These are phyloP conservation scores for Mamestra brassicae DNA, from an alignment of 2,888 invertebrate species.

Conservation along the genomic window DNA sequence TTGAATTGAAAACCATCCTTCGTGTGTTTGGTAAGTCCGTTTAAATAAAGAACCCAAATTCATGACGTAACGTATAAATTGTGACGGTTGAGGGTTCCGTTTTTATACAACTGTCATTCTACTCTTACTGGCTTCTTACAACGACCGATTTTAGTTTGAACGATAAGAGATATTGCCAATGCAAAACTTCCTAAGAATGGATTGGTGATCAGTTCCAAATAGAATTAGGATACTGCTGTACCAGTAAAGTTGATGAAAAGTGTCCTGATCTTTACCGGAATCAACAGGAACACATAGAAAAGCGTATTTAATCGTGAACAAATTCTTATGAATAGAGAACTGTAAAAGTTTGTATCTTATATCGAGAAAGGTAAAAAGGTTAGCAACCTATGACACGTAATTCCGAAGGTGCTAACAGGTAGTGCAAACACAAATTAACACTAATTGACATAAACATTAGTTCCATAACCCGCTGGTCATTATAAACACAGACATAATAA, in stretches of 20 bases:
- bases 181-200: too few relatives aligned
- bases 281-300: neutral
- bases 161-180: neutral
- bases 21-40: neutral
- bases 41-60: neutral
- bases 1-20: neutral
- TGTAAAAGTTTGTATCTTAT: neutral
- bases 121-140: neutral
- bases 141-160: neutral
- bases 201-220: neutral
- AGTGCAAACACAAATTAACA: constrained; percentile 43
- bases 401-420: constrained; percentile 25
- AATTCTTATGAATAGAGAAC: neutral
- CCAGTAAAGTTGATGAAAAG: neutral
- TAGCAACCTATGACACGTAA: constrained; percentile 1
- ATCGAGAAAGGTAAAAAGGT: neutral
- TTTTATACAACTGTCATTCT: neutral
- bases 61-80: neutral
- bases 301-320: neutral
- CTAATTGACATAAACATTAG: constrained; percentile 34
- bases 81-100: neutral
- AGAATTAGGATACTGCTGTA: too few relatives aligned
- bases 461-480: constrained; percentile 33
- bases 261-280: neutral
- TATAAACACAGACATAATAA: constrained; percentile 35